Conservation (phyloP, 1,140 invertebrate species). For the Drosophila mojavensis region DNA sequence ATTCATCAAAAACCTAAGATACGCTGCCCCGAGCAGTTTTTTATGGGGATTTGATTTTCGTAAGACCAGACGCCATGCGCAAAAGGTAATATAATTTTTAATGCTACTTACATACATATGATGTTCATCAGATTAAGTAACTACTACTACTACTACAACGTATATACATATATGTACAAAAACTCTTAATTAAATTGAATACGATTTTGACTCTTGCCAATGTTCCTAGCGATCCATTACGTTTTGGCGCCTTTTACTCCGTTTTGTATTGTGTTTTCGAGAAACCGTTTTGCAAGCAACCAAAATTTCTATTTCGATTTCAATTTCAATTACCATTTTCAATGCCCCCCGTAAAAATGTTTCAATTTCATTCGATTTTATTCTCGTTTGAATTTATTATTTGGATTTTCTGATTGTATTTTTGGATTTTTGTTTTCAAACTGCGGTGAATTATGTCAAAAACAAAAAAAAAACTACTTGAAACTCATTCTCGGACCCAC, state of each 20-base stretch:
- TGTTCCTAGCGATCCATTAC: slow-evolving; percentile 47
- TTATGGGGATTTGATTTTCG: slow-evolving; percentile 12
- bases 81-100: slow-evolving; percentile 61
- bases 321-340: slow-evolving; percentile 23
- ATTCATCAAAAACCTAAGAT: background rate
- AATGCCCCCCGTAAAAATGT: slow-evolving; percentile 27
- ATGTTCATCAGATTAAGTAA: slow-evolving; percentile 12
- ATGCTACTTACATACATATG: slow-evolving; percentile 25
- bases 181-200: slow-evolving; percentile 39
- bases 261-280: slow-evolving; percentile 40
- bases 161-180: slow-evolving; percentile 18
- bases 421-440: slow-evolving; percentile 29
- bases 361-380: slow-evolving; percentile 16
- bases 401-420: slow-evolving; percentile 15
- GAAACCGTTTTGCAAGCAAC: slow-evolving; percentile 42
- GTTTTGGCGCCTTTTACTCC: slow-evolving; percentile 58
- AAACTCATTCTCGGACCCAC: slow-evolving; percentile 36
- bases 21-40: slow-evolving; percentile 6
- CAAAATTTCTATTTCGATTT: slow-evolving; percentile 35
- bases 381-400: slow-evolving; percentile 19
- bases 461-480: slow-evolving; percentile 35
- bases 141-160: background rate
- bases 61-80: slow-evolving; percentile 29
- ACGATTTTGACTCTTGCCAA: slow-evolving; percentile 59
- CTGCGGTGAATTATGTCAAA: slow-evolving; percentile 54